A percentile compares a stretch with the other conserved stretches of the same genome.
These are phyloP conservation scores for Rattus norvegicus DNA, from an alignment of 2,113 vertebrate genomes.

Conservation along the genomic window DNA sequence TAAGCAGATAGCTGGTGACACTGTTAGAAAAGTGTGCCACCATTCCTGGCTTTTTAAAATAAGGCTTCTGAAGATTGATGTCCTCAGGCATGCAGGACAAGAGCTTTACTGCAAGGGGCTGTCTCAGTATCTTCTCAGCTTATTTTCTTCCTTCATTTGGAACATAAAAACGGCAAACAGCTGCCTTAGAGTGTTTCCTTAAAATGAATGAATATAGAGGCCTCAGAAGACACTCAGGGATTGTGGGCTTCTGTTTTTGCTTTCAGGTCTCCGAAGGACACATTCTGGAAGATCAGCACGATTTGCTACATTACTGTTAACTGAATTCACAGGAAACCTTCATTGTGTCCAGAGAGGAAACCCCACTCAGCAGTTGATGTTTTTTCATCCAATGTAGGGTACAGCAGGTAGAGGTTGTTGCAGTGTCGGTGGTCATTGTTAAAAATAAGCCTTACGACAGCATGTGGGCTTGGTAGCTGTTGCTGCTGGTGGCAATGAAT, in stretches of 20 bases:
- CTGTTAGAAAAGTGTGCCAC: background rate
- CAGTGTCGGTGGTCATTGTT: background rate
- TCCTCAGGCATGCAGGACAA: no score
- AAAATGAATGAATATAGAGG: background rate
- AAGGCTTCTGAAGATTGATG: background rate
- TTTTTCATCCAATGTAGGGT: background rate
- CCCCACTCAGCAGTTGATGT: background rate
- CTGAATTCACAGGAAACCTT: background rate
- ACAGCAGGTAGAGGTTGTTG: background rate
- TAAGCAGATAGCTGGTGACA: background rate
- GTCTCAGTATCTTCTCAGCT: background rate
- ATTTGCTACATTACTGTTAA: background rate
- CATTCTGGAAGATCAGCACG: background rate
- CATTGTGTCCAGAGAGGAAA: rapidly evolving
- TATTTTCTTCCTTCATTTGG: background rate
- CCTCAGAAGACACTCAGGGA: background rate
- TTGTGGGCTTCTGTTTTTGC: background rate
- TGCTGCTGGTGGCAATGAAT: background rate
- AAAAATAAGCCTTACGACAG: background rate
- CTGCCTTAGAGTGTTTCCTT: background rate
- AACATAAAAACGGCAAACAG: background rate
- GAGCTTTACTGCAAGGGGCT: no score
- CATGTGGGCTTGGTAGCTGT: background rate
- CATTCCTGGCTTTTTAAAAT: background rate
- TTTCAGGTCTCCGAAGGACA: background rate